phyloP scores from a whole-genome alignment of 2,888 invertebrate genomes.

The Microchrysa polita region DNA sequence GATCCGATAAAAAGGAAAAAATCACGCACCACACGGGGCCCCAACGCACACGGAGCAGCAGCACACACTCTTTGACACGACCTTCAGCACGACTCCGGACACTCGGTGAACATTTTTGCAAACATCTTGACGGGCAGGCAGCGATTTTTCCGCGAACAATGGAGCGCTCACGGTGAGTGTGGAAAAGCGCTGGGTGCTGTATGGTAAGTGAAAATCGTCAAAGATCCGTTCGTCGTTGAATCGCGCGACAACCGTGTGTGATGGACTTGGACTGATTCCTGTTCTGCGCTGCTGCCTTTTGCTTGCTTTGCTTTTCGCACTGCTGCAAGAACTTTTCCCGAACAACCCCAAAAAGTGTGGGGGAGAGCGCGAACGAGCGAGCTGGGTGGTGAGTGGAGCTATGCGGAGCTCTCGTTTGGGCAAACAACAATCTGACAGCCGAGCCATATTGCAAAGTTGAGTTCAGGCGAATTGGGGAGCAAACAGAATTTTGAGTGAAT shows the following conservation, averaged over 20 bases:
- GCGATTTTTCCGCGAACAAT: slow-evolving; percentile 36
- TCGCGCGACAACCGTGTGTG: slow-evolving; percentile 14
- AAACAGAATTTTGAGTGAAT: not conserved
- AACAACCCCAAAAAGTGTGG: not conserved
- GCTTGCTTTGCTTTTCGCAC: slow-evolving; percentile 39
- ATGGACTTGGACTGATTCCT: slow-evolving; percentile 28
- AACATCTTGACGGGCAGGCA: slow-evolving; percentile 21
- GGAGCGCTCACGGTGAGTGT: slow-evolving; percentile 6
- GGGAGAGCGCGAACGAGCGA: not conserved
- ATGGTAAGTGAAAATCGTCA: slow-evolving; percentile 36
- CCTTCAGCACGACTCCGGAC: slow-evolving; percentile 15
- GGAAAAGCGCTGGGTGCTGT: too few species aligned
- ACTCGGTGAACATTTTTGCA: slow-evolving; percentile 2
- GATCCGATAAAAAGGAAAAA: slow-evolving; percentile 20
- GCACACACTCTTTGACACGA: slow-evolving; percentile 30
- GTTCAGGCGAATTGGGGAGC: not conserved
- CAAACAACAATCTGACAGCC: not conserved
- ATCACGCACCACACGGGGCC: not conserved
- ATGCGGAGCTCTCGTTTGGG: not conserved
- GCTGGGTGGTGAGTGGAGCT: not conserved
- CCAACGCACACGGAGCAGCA: not conserved
- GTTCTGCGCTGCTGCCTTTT: slow-evolving; percentile 39
- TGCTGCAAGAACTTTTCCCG: slow-evolving; percentile 38
- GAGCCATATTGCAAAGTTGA: not conserved
- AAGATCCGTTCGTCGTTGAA: too few species aligned